Conservation (phyloP, 2,113 vertebrate genomes). For the Saimiri boliviensis region DNA sequence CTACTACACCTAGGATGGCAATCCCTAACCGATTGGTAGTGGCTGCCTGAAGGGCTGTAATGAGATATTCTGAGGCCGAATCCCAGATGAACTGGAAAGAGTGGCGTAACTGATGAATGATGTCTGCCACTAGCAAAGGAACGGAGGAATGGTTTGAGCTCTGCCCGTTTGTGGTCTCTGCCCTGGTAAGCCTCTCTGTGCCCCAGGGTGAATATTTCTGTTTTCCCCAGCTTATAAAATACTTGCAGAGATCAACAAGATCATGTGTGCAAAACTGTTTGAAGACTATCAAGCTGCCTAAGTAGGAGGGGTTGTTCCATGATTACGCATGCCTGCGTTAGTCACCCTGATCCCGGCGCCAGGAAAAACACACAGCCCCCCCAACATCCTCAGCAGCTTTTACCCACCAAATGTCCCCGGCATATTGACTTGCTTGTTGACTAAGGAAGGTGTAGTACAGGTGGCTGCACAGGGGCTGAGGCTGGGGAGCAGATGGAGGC, state of each 20-base stretch:
- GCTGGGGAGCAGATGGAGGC: slow-evolving; percentile 65
- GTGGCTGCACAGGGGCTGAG: slow-evolving; percentile 73
- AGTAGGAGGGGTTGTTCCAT: slow-evolving; percentile 3
- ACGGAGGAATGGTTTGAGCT: accelerated
- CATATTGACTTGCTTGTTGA: slow-evolving; percentile 65
- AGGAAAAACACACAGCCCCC: slow-evolving; percentile 56
- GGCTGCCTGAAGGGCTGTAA: background rate
- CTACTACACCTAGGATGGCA: background rate
- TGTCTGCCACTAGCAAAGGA: background rate
- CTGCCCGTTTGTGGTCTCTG: accelerated
- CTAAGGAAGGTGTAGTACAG: slow-evolving; percentile 75
- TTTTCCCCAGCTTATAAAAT: background rate
- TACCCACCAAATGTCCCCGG: slow-evolving; percentile 11
- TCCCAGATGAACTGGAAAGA: background rate
- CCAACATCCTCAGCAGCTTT: slow-evolving; percentile 46
- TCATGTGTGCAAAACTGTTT: background rate
- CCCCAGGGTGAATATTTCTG: background rate
- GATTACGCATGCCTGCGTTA: background rate
- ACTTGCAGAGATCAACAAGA: background rate
- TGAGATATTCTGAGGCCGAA: background rate
- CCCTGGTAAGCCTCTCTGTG: background rate
- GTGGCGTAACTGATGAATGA: background rate
- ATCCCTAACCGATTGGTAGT: background rate
- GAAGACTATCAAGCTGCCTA: background rate
- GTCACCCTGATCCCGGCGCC: background rate